Base-by-base conservation (phyloP, 2,888 invertebrate species). In the Drosophila mulleri region DNA sequence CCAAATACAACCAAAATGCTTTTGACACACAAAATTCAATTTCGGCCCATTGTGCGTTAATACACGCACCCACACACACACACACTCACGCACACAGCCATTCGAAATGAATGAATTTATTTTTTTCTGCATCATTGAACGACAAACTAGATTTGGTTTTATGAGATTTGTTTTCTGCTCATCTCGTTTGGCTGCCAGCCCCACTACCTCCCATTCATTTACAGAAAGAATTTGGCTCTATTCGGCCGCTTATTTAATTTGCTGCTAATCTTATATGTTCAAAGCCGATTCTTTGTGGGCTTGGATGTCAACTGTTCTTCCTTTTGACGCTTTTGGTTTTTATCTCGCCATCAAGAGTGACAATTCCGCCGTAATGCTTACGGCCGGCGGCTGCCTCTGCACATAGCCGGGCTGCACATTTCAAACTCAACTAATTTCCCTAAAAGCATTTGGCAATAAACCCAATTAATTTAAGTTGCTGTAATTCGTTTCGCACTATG, bases 381-480 rank as follows among this genome's bases (percentile, higher is more conserved):
- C 60, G 54, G 53, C 18, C 67, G 41, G 23, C 48, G 68, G 68
- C 53, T 60, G 67, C 62, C 58, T 75, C 29, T 74, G 72, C 50
- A 63, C 39, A 32, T 41, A 29, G 26, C 16, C 12, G 23, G 18
- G 44, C 66, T 72, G 71, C 75, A 72, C 70, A 80, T 80, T 80
- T 76, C 59, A 78, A 83, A 84, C 75, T 83, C 45, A 73, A 81
- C 89, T 86, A 86, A 86, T 86, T 86, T 88, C 74, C 75, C 83
- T 86, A 89, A 86, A 86, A 86, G 86, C 86, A 88, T 86, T 86
- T 85, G 60, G 76, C 86, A 88, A 89, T 86, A 89, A 86, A 89
- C 88, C 79, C 89, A 86, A 86, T 86, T 86, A 86, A 86, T 89
- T 86, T 85, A 80, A 80, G 75, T 80, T 89, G 78, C 71, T 72